Evolutionary conservation across 2,113 vertebrate genomes (phyloP).

Genomic region (Actenoides hombroni): DNA sequence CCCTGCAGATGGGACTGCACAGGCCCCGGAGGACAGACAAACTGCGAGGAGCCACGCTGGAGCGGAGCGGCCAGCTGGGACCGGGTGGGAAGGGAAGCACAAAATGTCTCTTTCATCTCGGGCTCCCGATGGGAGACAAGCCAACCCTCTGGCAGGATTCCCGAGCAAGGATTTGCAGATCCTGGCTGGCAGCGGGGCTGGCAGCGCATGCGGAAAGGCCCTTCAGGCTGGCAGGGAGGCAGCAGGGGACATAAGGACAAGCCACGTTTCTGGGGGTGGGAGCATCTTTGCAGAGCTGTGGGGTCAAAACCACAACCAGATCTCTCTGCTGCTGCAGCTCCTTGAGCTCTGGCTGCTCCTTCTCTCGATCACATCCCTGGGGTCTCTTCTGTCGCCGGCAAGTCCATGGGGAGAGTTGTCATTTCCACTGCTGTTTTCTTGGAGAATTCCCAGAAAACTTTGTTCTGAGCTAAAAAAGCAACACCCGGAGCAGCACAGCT

Average conservation of each 20-base stretch:
- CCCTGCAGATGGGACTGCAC: background rate
- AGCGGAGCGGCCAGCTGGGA: background rate
- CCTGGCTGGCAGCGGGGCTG: background rate
- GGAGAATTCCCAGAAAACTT: constrained; percentile 11
- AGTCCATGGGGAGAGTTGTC: background rate
- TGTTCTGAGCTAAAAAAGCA: background rate
- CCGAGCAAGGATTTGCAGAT: constrained; percentile 18
- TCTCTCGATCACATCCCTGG: background rate
- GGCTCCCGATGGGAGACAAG: background rate
- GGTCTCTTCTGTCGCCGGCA: background rate
- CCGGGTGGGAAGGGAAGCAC: background rate
- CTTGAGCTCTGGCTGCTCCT: background rate
- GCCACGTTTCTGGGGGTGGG: background rate
- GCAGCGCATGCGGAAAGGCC: background rate
- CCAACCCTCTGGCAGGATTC: background rate
- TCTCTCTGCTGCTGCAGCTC: background rate
- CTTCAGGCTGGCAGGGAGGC: background rate
- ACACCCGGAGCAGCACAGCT: background rate
- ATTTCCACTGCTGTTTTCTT: background rate
- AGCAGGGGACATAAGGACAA: background rate
- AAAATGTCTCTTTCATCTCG: constrained; percentile 18
- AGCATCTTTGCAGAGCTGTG: background rate
- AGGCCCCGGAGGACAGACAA: background rate
- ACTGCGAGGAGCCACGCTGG: background rate
- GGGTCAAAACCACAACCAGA: background rate